Base-by-base conservation (phyloP, 2,888 invertebrate genomes). In the Spicauda simplicius region DNA sequence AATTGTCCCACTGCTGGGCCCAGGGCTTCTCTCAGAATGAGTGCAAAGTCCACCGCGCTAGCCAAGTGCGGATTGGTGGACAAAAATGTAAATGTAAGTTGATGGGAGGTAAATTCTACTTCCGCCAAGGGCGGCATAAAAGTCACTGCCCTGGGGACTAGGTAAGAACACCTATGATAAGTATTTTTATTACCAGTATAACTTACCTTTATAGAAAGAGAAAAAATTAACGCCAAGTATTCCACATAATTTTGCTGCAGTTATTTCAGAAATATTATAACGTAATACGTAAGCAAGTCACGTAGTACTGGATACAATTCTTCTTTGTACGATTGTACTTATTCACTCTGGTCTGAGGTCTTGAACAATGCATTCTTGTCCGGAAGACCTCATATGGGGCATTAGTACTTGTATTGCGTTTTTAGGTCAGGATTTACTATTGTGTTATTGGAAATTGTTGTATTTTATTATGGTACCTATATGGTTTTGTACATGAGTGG, bases 261-360 rank as follows among this genome's bases (percentile, higher is more conserved):
- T 37, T 16, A 37, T 12, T 55, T 30, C 55, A 55, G 55, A 30
- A 55, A 16, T 25, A 25, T 18, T 55, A 33, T 16, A 55, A n/a
- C 30, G 55, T 30, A 33, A 33, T 16, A 33, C n/a, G 33, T 55
- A 55, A 55, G 55, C 55, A 14, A 10, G 30, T 55, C 55, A 55
- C 55, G 55, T 55, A 18, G 6, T 2, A 18, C 16, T n/a, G n/a
- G 50, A 50, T 50, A 50, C 18, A 50, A 50, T 50, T 18, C 16
- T 48, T 16, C 48, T 50, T 50, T 50, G 50, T 50, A 18, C 48
- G 48, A 16, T 18, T 16, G 50, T 50, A 11, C 50, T 50, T 50
- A 48, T 48, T 48, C 48, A 6, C 50, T 18, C 10, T 18, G 48
- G n/a, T 8, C 16, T 48, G 50, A 16, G 48, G 16, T 50, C 50